Evolutionary conservation across 2,113 vertebrate species (phyloP).

Genomic region (Cyphomyrus discorhynchus): DNA sequence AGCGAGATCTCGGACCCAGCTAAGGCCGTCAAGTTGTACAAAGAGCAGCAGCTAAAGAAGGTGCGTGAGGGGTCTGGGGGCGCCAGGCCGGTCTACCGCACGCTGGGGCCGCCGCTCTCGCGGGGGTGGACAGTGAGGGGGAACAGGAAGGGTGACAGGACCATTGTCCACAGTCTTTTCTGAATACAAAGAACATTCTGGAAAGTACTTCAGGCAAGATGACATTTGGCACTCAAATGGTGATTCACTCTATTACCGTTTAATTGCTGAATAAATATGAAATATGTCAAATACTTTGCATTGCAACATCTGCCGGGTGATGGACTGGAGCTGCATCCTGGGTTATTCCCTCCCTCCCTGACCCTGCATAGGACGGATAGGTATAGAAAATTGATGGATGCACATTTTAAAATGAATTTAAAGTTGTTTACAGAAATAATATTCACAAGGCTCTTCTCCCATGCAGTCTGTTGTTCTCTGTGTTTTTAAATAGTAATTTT

Average conservation of each 20-base stretch:
- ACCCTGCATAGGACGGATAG: background rate
- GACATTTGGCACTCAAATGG: background rate
- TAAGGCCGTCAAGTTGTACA: slow-evolving; percentile 85
- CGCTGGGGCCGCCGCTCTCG: too few relatives aligned
- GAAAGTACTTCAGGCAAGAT: background rate
- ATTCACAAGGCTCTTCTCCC: background rate
- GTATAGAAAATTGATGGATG: background rate
- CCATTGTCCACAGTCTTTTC: background rate
- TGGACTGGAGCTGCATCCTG: background rate
- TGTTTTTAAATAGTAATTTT: background rate
- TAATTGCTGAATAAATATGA: background rate
- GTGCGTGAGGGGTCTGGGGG: slow-evolving; percentile 46
- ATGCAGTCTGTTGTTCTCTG: background rate
- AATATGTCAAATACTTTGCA: background rate
- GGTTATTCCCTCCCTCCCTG: background rate
- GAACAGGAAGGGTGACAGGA: background rate
- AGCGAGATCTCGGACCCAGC: slow-evolving; percentile 89
- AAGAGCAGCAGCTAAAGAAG: slow-evolving; percentile 95
- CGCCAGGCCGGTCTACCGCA: too few relatives aligned
- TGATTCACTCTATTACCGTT: background rate
- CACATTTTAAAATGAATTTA: background rate
- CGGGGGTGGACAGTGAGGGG: background rate
- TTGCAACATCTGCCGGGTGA: background rate
- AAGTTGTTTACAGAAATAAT: background rate
- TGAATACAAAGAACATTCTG: background rate